These are phyloP conservation scores for Steromphala cineraria DNA, from an alignment of 2,888 invertebrate species.

Conservation along the genomic window DNA sequence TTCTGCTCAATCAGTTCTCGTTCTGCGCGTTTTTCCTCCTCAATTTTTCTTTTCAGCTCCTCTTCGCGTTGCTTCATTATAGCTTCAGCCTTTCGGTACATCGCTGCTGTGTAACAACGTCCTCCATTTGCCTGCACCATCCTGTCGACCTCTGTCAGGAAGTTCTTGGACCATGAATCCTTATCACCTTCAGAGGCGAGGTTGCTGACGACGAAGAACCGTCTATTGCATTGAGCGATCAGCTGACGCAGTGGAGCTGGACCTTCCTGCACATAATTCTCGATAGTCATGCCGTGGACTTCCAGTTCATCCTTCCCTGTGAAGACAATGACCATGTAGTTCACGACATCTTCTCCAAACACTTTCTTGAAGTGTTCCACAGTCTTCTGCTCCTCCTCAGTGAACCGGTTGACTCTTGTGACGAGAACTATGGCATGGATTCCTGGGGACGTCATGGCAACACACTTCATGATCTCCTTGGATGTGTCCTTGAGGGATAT, in stretches of 20 bases:
- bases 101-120: slow-evolving; percentile 30
- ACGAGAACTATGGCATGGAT: slow-evolving; percentile 36
- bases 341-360: slow-evolving; percentile 28
- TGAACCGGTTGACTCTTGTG: slow-evolving; percentile 27
- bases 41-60: not conserved
- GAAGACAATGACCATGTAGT: slow-evolving; percentile 30
- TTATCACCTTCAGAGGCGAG: not conserved
- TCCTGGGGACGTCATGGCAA: slow-evolving; percentile 31
- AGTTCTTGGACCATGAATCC: not conserved
- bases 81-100: slow-evolving; percentile 31
- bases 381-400: slow-evolving; percentile 37
- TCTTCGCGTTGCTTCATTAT: not conserved
- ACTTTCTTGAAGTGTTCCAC: slow-evolving; percentile 21
- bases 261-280: slow-evolving; percentile 17
- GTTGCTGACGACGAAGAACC: slow-evolving; percentile 26
- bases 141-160: slow-evolving; percentile 16
- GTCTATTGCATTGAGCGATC: not conserved
- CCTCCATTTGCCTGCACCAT: slow-evolving; percentile 23
- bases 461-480: slow-evolving; percentile 30
- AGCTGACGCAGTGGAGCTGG: slow-evolving; percentile 18
- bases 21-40: not conserved
- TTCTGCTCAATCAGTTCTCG: not conserved
- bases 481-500: slow-evolving; percentile 9
- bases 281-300: slow-evolving; percentile 14
- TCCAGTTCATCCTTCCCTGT: slow-evolving; percentile 33